phyloP scores from a whole-genome alignment of 2,113 vertebrate genomes.

The Eurystomus gularis region DNA sequence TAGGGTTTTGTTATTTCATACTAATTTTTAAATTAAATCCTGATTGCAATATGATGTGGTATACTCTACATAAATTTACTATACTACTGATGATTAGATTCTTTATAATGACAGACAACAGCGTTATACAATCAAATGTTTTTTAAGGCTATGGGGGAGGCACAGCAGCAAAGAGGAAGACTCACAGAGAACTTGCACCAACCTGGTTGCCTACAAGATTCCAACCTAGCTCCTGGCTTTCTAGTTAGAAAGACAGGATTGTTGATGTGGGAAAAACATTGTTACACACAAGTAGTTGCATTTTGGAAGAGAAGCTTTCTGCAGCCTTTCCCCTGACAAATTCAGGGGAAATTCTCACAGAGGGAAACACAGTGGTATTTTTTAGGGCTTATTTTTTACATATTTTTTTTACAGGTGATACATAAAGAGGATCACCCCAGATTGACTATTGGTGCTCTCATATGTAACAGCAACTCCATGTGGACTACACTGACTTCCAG shows the following conservation, averaged over 20 bases:
- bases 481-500: slow-evolving; percentile 78
- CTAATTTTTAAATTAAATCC: not conserved
- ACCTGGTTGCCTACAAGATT: not conserved
- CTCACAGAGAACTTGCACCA: not conserved
- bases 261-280: not conserved
- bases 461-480: slow-evolving; percentile 87
- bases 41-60: not conserved
- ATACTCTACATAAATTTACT: not conserved
- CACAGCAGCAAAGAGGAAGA: not conserved
- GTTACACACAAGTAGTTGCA: not conserved
- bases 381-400: not conserved
- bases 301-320: not conserved
- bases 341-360: not conserved
- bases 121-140: not conserved
- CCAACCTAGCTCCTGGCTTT: not conserved
- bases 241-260: not conserved
- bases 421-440: not conserved
- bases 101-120: not conserved
- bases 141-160: not conserved
- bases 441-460: slow-evolving; percentile 55
- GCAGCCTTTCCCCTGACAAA: not conserved
- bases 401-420: not conserved
- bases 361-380: not conserved
- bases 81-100: not conserved
- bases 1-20: not conserved